Percentiles rank a stretch among this genome's conserved stretches.
Evolutionary conservation across 2,797 vertebrate species (phyloP).

Genomic region (Pseudopleuronectes americanus): DNA sequence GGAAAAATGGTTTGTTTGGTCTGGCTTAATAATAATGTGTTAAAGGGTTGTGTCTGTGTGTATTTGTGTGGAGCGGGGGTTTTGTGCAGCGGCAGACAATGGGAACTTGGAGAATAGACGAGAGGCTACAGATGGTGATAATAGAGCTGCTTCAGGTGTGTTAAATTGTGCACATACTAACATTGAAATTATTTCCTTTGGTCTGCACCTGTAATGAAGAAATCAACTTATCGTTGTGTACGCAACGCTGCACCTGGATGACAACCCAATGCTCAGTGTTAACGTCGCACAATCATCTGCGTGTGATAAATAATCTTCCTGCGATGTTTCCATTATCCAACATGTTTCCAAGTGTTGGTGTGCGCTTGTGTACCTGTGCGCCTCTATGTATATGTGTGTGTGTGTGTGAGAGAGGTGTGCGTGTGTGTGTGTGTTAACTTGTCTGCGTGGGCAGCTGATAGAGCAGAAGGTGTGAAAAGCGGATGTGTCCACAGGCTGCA

Average conservation of each 20-base stretch:
- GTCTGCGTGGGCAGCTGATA: constrained; percentile 55
- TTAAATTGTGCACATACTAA: constrained; percentile 46
- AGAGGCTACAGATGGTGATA: constrained; percentile 45
- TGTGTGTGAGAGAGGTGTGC: no score
- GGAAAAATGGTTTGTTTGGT: constrained; percentile 78
- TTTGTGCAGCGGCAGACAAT: constrained; percentile 51
- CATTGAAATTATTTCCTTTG: constrained; percentile 44
- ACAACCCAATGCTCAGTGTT: constrained; percentile 40
- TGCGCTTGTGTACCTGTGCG: constrained; percentile 12
- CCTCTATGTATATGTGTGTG: no score
- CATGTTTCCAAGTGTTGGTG: constrained; percentile 30
- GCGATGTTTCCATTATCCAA: constrained; percentile 52
- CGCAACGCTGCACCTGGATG: constrained; percentile 19
- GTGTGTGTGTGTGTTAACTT: constrained; percentile 7
- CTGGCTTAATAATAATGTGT: constrained; percentile 72
- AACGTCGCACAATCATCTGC: constrained; percentile 49
- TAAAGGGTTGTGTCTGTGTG: constrained; percentile 42
- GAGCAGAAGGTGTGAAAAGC: constrained; percentile 70
- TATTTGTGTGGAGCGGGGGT: constrained; percentile 63
- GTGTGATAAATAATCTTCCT: constrained; percentile 70
- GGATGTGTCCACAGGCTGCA: constrained; percentile 71
- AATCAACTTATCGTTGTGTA: constrained; percentile 30
- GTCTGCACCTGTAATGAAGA: constrained; percentile 42
- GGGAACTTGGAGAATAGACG: constrained; percentile 51
- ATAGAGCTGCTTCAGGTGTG: constrained; percentile 71